These are phyloP conservation scores for Amphimallon solstitiale DNA, from an alignment of 2,888 invertebrate genomes.

Conservation along the genomic window DNA sequence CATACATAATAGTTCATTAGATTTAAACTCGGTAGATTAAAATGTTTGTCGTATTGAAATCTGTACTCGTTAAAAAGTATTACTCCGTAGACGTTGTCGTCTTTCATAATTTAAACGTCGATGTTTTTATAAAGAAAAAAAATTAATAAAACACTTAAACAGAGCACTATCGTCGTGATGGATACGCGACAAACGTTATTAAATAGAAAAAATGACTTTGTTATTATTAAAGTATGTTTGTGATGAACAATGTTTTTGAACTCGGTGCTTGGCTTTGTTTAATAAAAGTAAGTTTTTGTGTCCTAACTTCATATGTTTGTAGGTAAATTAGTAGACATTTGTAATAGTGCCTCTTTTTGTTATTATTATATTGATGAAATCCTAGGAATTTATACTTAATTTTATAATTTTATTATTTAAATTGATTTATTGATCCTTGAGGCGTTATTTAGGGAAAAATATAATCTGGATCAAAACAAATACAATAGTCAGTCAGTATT, in stretches of 20 bases:
- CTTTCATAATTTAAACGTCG: neutral
- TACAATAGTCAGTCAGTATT: too few relatives aligned
- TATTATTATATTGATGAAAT: too few relatives aligned
- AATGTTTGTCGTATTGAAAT: too few relatives aligned
- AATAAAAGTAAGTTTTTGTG: slow-evolving; percentile 2
- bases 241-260: neutral
- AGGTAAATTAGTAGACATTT: too few relatives aligned
- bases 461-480: too few relatives aligned
- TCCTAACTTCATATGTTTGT: too few relatives aligned
- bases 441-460: too few relatives aligned
- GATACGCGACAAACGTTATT: slow-evolving; percentile 1
- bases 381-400: neutral
- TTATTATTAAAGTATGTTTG: neutral
- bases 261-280: neutral
- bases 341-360: too few relatives aligned
- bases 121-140: slow-evolving; percentile 21
- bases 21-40: too few relatives aligned
- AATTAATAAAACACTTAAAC: neutral
- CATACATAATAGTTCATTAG: too few relatives aligned
- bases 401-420: neutral
- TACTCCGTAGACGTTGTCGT: neutral
- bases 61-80: neutral
- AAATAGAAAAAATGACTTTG: slow-evolving; percentile 19
- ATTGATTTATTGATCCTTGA: neutral
- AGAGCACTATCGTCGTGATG: neutral